Conservation (phyloP, 92 coral and sea anemone species). For the Porites lobata region DNA sequence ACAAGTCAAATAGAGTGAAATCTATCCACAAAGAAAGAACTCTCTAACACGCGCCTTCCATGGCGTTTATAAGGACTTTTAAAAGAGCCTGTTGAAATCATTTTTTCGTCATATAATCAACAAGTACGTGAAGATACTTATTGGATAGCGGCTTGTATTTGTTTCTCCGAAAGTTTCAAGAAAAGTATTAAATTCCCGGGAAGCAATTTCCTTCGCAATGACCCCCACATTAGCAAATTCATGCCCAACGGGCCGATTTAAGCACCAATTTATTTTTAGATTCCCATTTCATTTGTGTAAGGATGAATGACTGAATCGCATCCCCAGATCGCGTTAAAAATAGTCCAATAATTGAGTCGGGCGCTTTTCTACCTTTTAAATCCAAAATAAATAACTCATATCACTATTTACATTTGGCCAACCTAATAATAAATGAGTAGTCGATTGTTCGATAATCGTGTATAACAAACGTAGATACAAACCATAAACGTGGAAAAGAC, state of each 20-base stretch:
- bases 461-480: neutral
- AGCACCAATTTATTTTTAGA: conserved; percentile 40
- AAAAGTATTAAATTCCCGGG: conserved; percentile 15
- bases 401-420: conserved; percentile 77
- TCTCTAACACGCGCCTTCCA: neutral
- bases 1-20: conserved; percentile 11
- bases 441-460: conserved; percentile 51
- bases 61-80: neutral
- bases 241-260: conserved; percentile 30
- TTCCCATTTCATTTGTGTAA: neutral
- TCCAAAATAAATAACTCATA: conserved; percentile 80
- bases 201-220: neutral
- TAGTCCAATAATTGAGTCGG: conserved; percentile 27
- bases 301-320: too few species aligned
- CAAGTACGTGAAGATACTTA: neutral
- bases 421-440: conserved; percentile 42
- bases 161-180: conserved; percentile 20
- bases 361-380: conserved; percentile 47
- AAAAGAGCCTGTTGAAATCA: conserved; percentile 44
- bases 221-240: neutral
- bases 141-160: conserved; percentile 22
- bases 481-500: neutral
- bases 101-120: conserved; percentile 42
- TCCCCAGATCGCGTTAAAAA: conserved; percentile 21
- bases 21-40: conserved; percentile 6